phyloP scores from a whole-genome alignment of 2,888 invertebrate species.

The Sinelater perroti region DNA sequence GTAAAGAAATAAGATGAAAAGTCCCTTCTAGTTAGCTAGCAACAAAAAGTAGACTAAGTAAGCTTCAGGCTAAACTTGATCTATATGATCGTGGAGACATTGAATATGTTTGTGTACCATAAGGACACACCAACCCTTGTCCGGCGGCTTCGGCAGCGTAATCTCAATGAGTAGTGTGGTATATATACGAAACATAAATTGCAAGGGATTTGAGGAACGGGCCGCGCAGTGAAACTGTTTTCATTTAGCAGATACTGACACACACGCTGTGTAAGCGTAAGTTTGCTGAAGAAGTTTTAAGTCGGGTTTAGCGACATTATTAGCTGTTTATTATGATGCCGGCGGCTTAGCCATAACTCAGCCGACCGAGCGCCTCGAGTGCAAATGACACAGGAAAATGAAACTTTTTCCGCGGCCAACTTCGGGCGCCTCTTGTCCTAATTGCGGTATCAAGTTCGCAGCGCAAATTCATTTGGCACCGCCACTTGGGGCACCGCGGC shows the following conservation, averaged over 20 bases:
- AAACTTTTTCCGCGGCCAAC: constrained; percentile 25
- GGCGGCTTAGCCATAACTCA: constrained; percentile 29
- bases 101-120: constrained; percentile 6
- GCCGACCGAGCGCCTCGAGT: constrained; percentile 24
- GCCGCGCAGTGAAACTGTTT: constrained; percentile 13
- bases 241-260: constrained; percentile 19
- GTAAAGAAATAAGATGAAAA: too few relatives aligned
- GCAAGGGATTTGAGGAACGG: constrained; percentile 8
- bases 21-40: too few relatives aligned
- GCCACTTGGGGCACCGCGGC: constrained; percentile 1
- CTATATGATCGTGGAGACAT: not conserved
- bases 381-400: constrained; percentile 34
- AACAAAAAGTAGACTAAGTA: too few relatives aligned
- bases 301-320: constrained; percentile 17
- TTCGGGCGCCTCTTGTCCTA: constrained; percentile 20
- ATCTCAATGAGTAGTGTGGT: constrained; percentile 16
- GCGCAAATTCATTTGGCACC: constrained; percentile 14
- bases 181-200: constrained; percentile 21
- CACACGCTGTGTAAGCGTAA: constrained; percentile 12
- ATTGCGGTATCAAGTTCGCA: constrained; percentile 10
- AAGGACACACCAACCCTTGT: constrained; percentile 9
- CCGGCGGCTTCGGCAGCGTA: constrained; percentile 15
- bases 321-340: constrained; percentile 31
- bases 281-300: constrained; percentile 17
- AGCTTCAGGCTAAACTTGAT: too few relatives aligned